Base-by-base conservation (phyloP, 2,888 invertebrate species). In the Caenorhabditis imperialis region DNA sequence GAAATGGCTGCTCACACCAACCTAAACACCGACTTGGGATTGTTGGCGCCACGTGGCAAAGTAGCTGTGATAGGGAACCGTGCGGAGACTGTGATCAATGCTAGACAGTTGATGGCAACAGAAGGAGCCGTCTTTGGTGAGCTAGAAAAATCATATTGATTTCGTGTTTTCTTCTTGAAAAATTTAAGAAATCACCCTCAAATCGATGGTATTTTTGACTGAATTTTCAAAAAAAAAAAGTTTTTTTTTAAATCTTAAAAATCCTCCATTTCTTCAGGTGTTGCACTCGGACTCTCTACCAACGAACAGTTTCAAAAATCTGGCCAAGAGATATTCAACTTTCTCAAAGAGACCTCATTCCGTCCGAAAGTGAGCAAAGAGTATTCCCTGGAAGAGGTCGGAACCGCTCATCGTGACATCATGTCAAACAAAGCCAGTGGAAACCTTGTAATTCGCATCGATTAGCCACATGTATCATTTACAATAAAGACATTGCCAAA, bases 1-100 rank as follows among this genome's bases (percentile, higher is more conserved):
- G 91, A 91, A 86, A 91, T 91, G 90, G 85, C 91, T 67, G 90
- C 91, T 8, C 91, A 91, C 84, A 89, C 90, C 1, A 91, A 91
- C 79, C 86, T 91, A 42, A 89, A 89, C 30, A 88, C 86, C 6
- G 91, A 91, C 82, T 82, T 91, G 33, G 85, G 87, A 27, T 79
- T 91, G 16, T 81, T 90, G 53, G 72, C 75, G 1, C 72, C 71
- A 53, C 73, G 69, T 37, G 85, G 85, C 5, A 72, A 70, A 45
- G 73, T 85, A 23, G 79, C 75, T 1, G 75, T 91, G 22, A 88
- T 91, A 61, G 91, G 91, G 14, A 89, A 88, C 72, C 84, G 90
- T 30, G 90, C 90, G 1, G 77, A 84, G n/a, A 86, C 89, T 6
- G 86, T 86, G 42, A 86, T 90, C 62, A 88, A 89, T 76, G 89